These are phyloP conservation scores for Amphiprion ocellaris DNA, from an alignment of 2,113 vertebrate genomes.

Conservation along the genomic window DNA sequence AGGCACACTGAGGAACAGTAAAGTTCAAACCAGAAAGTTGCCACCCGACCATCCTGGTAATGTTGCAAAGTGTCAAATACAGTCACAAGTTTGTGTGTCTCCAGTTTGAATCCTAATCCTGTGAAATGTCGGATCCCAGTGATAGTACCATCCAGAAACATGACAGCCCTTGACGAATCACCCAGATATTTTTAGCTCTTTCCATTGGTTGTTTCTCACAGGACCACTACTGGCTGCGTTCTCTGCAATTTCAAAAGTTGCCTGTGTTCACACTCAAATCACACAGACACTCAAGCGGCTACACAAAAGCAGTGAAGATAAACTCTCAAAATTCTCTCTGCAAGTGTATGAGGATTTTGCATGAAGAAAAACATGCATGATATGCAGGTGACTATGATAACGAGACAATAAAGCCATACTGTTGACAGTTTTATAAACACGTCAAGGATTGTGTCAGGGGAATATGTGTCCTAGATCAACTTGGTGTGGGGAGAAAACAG, in stretches of 20 bases:
- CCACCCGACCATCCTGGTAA: conserved; percentile 23
- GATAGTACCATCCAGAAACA: conserved; percentile 8
- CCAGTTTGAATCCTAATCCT: conserved; percentile 3
- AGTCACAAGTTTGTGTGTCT: not conserved
- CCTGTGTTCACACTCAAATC: conserved; percentile 14
- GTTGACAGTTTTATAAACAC: conserved; percentile 47
- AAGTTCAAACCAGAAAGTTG: conserved; percentile 18
- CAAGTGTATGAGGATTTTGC: not conserved
- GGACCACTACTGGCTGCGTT: conserved; percentile 20
- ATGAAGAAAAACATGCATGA: conserved; percentile 1
- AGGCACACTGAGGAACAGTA: conserved; percentile 36
- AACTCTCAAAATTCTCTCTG: conserved; percentile 4
- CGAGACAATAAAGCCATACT: conserved; percentile 44
- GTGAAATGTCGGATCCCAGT: not conserved
- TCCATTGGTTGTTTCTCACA: conserved; percentile 28
- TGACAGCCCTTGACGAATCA: conserved; percentile 28
- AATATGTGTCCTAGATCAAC: conserved; percentile 36
- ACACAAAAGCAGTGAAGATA: not conserved
- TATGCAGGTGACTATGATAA: conserved; percentile 12
- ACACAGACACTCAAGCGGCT: not conserved
- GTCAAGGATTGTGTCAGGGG: conserved; percentile 32
- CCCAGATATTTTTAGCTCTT: conserved; percentile 53
- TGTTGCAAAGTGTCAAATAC: not conserved
- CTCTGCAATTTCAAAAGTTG: conserved; percentile 33
- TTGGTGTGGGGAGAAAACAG: conserved; percentile 2